Percentiles rank a stretch among this genome's conserved stretches.
Conservation (phyloP, 1,140 invertebrate species). For the Acromyrmex echinatior region DNA sequence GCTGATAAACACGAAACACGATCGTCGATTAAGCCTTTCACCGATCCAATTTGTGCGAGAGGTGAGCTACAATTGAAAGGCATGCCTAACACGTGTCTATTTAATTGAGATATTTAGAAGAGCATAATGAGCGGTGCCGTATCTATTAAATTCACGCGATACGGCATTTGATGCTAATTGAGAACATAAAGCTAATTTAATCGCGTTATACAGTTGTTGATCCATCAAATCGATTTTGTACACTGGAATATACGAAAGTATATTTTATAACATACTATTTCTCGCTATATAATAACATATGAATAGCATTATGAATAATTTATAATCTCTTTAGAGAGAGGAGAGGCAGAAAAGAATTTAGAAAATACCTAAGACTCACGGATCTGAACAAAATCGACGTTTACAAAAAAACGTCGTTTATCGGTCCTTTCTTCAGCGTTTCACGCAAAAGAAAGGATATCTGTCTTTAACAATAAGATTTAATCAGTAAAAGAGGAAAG, state of each 20-base stretch:
- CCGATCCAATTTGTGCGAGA: not conserved
- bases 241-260: not conserved
- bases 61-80: conserved; percentile 3
- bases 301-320: conserved; percentile 20
- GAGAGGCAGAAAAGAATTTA: not conserved
- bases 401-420: not conserved
- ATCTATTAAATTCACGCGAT: conserved; percentile 39
- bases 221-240: conserved; percentile 22
- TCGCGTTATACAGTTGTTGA: not conserved
- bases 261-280: not conserved
- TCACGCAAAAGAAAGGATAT: not conserved
- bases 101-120: conserved; percentile 67
- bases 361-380: not conserved
- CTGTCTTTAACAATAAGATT: not conserved
- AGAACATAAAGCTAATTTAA: conserved; percentile 32
- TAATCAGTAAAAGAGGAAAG: conserved; percentile 12
- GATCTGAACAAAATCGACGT: not conserved
- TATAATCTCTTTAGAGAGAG: not conserved
- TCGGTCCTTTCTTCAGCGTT: not conserved
- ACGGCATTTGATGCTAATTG: conserved; percentile 27
- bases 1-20: not conserved
- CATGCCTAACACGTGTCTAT: conserved; percentile 40
- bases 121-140: conserved; percentile 33
- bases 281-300: conserved; percentile 1
- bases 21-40: conserved; percentile 65